Conservation (phyloP, 2,888 invertebrate species). For the Tryphoninae sp. region DNA sequence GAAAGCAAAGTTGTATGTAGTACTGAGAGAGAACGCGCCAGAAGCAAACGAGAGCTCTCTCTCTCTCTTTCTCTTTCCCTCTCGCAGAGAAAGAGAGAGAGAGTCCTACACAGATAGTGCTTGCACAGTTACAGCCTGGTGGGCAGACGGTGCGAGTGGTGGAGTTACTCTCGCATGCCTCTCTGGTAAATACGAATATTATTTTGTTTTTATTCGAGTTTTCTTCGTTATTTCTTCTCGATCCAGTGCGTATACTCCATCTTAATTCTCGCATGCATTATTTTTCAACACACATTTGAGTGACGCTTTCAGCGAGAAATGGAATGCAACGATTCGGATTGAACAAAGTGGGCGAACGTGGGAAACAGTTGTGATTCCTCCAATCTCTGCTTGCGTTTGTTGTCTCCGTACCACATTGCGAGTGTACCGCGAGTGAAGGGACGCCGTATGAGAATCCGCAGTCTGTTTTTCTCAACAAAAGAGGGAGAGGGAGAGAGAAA, state of each 20-base stretch:
- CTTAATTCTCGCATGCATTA: not conserved
- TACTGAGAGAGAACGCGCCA: conserved; percentile 47
- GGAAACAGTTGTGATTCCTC: conserved; percentile 26
- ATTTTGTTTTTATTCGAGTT: conserved; percentile 11
- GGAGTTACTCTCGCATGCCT: conserved; percentile 56
- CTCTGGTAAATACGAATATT: conserved; percentile 35
- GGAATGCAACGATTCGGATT: not conserved
- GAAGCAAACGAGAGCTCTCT: conserved; percentile 39
- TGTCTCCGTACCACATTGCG: conserved; percentile 2
- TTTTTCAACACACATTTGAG: not conserved
- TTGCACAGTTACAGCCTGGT: conserved; percentile 58
- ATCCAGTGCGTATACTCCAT: not conserved
- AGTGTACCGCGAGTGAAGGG: conserved; percentile 57
- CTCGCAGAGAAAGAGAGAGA: conserved; percentile 1
- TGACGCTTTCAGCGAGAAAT: not conserved
- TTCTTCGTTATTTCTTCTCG: conserved; percentile 1
- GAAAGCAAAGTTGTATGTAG: conserved; percentile 39
- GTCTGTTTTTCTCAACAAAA: conserved; percentile 31
- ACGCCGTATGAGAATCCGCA: conserved; percentile 44
- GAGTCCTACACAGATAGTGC: conserved; percentile 24
- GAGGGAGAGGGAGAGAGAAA: conserved; percentile 11
- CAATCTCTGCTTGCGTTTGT: conserved; percentile 10
- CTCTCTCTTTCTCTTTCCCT: conserved; percentile 19
- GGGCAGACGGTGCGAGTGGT: conserved; percentile 57
- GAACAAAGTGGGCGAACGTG: not conserved